Base-by-base conservation (phyloP, 2,113 vertebrate genomes). In the Cromileptes altivelis region DNA sequence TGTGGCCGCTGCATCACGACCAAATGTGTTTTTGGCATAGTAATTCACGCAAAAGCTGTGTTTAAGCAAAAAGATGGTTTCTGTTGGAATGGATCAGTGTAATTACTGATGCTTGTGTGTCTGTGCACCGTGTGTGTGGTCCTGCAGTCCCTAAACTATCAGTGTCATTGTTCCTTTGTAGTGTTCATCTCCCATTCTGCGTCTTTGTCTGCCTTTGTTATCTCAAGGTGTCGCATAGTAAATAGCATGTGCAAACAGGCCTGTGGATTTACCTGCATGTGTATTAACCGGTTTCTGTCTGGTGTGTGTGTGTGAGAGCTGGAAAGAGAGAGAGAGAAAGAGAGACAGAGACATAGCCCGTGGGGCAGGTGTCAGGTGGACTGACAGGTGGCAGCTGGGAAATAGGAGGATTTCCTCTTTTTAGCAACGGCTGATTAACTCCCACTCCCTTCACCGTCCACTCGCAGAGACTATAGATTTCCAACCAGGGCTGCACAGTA, bases 301-400 rank as follows among this genome's bases (percentile, higher is more conserved):
- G 42, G 49, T 21, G 11, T 53, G 9, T 30, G 23, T 52, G 42
- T 49, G 63, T 21, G 65, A 6, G 18, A 73, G 27, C 30, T 63
- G 5, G 30, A 57, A 15, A 12, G 2, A 56, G 53, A n/a, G 53
- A n/a, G n/a, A 23, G 21, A 56, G 9, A 56, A 1, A 56, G 9
- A 56, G 10, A 56, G 21, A 12, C 6, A 42, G 9, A 45, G 47
- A 72, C 30, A 52, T 42, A 78, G 65, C 69, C 83, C 42, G 64
- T 30, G 78, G 68, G 75, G 78, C 80, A 81, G 82, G 81, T 88
- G 79, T 75, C 75, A 75, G 87, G 80, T 85, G 82, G 82, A 82
- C 64, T 72, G 80, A 65, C 84, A 91, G 91, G 81, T 92, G 90
- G 83, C 85, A 84, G 85, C 70, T 92, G 92, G 75, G 76, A 84